Conservation (phyloP, 1,140 invertebrate species). For the Heliconius nattereri region DNA sequence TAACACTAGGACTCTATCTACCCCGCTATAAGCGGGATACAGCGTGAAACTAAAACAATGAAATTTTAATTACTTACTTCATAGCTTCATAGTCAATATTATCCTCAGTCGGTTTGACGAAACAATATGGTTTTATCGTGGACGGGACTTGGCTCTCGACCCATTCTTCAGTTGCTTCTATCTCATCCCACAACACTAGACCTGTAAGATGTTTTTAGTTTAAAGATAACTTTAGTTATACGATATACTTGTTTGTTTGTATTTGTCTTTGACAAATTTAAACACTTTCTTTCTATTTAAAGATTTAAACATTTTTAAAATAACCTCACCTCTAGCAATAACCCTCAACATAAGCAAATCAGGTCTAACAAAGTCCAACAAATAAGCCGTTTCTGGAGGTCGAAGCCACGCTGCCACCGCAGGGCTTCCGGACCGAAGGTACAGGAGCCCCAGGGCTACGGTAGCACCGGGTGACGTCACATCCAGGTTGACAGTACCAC, state of each 20-base stretch:
- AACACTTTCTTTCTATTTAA: too few species aligned
- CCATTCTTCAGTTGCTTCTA: conserved; percentile 92
- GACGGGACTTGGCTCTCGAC: conserved; percentile 91
- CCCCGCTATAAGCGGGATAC: too few species aligned
- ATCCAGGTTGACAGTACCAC: conserved; percentile 96
- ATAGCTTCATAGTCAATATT: conserved; percentile 96
- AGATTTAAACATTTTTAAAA: neutral
- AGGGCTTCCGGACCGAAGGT: conserved; percentile 91
- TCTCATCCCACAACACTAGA: conserved; percentile 93
- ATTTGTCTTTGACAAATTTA: too few species aligned
- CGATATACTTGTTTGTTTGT: too few species aligned
- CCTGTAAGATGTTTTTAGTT: conserved; percentile 53
- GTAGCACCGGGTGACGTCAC: conserved; percentile 98
- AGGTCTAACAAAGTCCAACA: conserved; percentile 95
- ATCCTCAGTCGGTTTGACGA: conserved; percentile 86
- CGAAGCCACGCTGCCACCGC: conserved; percentile 97
- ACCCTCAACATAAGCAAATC: conserved; percentile 94
- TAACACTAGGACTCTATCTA: too few species aligned
- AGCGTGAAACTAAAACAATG: neutral
- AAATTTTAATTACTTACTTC: conserved; percentile 84
- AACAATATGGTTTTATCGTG: conserved; percentile 87
- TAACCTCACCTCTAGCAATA: conserved; percentile 84
- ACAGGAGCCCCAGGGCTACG: conserved; percentile 96
- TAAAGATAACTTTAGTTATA: neutral
- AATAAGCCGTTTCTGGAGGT: conserved; percentile 93